Evolutionary conservation across 2,113 vertebrate species (phyloP).

Genomic region (Neomonachus schauinslandi): DNA sequence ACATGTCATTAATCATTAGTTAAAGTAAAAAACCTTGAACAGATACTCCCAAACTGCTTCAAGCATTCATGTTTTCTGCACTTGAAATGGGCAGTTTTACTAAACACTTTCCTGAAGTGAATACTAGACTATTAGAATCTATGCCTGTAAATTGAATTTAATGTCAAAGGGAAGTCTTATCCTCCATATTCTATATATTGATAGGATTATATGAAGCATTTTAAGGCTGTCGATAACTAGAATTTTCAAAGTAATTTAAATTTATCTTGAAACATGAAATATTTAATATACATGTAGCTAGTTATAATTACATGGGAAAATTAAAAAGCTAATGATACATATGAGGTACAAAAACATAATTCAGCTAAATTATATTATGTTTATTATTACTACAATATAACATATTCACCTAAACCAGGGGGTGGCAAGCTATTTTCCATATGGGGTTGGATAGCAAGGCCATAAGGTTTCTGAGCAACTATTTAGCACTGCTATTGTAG

Average conservation of each 20-base stretch:
- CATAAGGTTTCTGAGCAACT: not conserved
- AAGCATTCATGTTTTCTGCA: not conserved
- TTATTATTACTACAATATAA: not conserved
- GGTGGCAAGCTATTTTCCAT: not conserved
- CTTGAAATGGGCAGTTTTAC: not conserved
- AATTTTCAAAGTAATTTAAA: not conserved
- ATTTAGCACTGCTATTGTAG: not conserved
- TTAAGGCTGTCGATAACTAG: not conserved
- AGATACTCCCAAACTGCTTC: not conserved
- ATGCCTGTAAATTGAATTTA: not conserved
- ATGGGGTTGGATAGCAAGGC: not conserved
- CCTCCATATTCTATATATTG: not conserved
- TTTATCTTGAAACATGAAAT: slow-evolving; percentile 5
- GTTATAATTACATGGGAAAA: not conserved
- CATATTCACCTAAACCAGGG: not conserved
- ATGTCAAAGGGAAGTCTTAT: not conserved
- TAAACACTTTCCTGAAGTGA: not conserved
- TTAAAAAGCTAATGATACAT: not conserved
- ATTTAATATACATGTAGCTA: not conserved
- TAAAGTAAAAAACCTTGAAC: not conserved
- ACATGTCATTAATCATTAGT: not conserved
- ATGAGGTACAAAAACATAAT: not conserved
- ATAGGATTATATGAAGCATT: not conserved
- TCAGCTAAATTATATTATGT: not conserved
- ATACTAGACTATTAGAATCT: not conserved